Evolutionary conservation across 2,797 vertebrate genomes (phyloP), one percentile per base, ranked within the genome.

Genomic region (Hapalemur alaotrensis): DNA sequence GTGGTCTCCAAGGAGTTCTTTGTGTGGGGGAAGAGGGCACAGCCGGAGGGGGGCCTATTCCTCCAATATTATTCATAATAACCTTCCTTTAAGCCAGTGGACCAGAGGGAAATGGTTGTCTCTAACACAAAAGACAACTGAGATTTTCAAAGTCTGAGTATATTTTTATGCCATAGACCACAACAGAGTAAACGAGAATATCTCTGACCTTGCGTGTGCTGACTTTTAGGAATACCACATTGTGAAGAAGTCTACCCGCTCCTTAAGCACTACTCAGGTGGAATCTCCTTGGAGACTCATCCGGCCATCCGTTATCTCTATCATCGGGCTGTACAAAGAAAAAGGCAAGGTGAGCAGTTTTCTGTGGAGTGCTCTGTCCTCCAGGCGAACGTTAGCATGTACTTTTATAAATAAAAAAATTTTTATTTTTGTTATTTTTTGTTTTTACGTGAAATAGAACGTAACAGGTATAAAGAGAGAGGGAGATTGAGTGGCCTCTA

Each of bases 211-310:
- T 93, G 69, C 81, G 61, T 72, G 17, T 90, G 57, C 95, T 94
- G 48, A 20, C 97, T 97, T 72, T 97, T 96, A 99, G 99, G 99
- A 99, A 96, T 99, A 99, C 98, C 99, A 99, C 97, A 99, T 99
- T 0, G 99, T 99, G 97, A 99, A 99, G 98, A 99, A 99, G 98
- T 99, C 99, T 1, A 99, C 99, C 1, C 99, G 99, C 87, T 99
- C 99, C 63, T 98, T 99, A 93, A 99, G 99, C 98, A 99, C 99
- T 0, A 99, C 99, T 98, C 99, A 99, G 98, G 99, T 99, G 98
- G 99, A 99, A 94, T 99, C 99, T 91, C 99, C 99, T 73, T 99
- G 99, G 99, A 99, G 99, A 98, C 99, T 99, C 93, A 99, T 99
- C 8, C 99, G 99, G 97, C 99, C 99, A 0, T 99, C 99, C 23